Evolutionary conservation across 2,797 vertebrate species (phyloP).

Genomic region (Erpetoichthys calabaricus): DNA sequence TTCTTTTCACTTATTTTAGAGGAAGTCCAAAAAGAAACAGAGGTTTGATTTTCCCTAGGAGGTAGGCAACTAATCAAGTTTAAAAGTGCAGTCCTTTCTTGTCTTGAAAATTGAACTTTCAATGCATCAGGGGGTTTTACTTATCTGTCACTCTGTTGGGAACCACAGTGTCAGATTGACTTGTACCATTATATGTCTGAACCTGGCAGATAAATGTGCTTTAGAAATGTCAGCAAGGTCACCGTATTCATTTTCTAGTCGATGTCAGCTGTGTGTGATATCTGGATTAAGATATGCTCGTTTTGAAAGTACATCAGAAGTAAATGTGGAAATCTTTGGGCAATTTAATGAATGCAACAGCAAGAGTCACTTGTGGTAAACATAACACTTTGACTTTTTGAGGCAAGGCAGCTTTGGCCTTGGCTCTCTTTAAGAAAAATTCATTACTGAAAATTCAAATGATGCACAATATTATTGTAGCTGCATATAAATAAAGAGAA

Average conservation of each 20-base stretch:
- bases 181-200: neutral
- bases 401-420: too few relatives aligned
- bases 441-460: too few relatives aligned
- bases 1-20: neutral
- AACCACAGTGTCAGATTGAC: neutral
- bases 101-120: neutral
- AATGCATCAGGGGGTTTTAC: neutral
- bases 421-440: too few relatives aligned
- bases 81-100: neutral
- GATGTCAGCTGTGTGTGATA: neutral
- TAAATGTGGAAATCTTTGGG: too few relatives aligned
- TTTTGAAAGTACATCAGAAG: too few relatives aligned
- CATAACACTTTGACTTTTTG: too few relatives aligned
- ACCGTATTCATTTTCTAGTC: neutral
- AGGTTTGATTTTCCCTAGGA: neutral
- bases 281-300: neutral
- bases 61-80: neutral
- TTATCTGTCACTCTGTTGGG: neutral
- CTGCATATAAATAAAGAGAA: too few relatives aligned
- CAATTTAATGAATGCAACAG: too few relatives aligned
- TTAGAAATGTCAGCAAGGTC: neutral
- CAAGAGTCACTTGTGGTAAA: too few relatives aligned
- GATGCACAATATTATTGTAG: too few relatives aligned
- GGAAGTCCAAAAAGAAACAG: neutral
- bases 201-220: slow-evolving; percentile 1